Evolutionary conservation across 2,797 vertebrate genomes (phyloP), one percentile per base, ranked within the genome.

Genomic region (Muscicapa striata): DNA sequence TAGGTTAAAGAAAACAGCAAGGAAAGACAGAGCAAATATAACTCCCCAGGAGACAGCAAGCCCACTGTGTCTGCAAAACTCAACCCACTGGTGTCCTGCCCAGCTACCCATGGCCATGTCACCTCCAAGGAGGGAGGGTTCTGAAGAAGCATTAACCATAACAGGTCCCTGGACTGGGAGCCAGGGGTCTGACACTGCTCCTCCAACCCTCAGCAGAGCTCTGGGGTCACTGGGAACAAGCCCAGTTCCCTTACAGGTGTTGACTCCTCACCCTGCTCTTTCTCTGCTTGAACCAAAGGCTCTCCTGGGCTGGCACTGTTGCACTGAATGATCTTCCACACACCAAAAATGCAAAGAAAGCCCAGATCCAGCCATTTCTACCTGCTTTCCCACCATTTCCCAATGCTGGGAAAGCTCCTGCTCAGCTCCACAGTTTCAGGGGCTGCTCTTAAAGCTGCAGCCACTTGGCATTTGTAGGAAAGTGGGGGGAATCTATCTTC

Each of bases 1-100:
- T 95, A 69, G 82, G 15, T 69, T 75, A 78, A 88, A 76, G 76
- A 84, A 94, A 96, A 91, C 90, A 95, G 67, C 43, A 46, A 69
- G 48, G 72, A 62, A 68, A 83, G 72, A 69, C 81, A 92, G 62
- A 85, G 77, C 62, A 93, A 95, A 95, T 95, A 89, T 89, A 95
- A 87, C 87, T 84, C 34, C 66, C 21, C 38, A 19, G 81, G 78
- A 92, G 87, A 77, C 93, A 93, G 79, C 73, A 54, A 78, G 24
- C 72, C 81, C 51, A 43, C 86, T 89, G 75, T 30, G 75, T 52
- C 49, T 34, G 32, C 38, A 83, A 67, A 84, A 38, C 45, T 51
- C 64, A 68, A 74, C 57, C 67, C 64, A 40, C 46, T 0, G 0
- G n/a, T 0, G 2, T 49, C 62, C 72, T 34, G 49, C 26, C 48